Conservation (phyloP, 2,797 vertebrate genomes). For the Emys orbicularis region DNA sequence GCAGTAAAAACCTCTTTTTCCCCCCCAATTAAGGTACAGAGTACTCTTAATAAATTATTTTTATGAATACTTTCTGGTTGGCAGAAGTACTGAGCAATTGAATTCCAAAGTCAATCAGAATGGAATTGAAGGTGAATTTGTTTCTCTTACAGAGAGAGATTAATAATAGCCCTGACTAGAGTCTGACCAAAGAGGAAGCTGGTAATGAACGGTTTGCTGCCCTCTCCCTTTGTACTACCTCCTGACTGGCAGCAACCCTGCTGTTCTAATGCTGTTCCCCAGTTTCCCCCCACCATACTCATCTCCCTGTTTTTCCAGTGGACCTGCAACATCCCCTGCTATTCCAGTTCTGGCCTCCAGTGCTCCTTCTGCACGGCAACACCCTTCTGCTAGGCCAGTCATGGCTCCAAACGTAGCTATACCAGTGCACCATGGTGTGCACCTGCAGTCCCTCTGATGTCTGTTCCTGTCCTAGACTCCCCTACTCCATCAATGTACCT, state of each 20-base stretch:
- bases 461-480: background rate
- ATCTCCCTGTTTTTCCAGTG: background rate
- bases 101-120: background rate
- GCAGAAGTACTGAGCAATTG: background rate
- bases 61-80: background rate
- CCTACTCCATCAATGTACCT: background rate
- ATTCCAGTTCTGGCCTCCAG: background rate
- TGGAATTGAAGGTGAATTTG: background rate
- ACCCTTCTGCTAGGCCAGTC: background rate
- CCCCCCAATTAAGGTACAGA: rapidly evolving
- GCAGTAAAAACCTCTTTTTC: background rate
- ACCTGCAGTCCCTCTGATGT: background rate
- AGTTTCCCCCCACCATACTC: background rate
- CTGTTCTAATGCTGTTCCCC: background rate
- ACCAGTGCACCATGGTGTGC: background rate
- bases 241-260: too few relatives aligned
- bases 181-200: background rate
- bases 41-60: background rate
- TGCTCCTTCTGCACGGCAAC: background rate
- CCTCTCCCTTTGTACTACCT: background rate
- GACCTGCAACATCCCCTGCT: background rate
- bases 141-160: background rate
- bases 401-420: background rate
- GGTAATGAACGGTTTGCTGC: background rate
- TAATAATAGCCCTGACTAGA: background rate